Evolutionary conservation across 2,888 invertebrate genomes (phyloP), one percentile per base, ranked within the genome.

Genomic region (Sphaeridia pumilis): DNA sequence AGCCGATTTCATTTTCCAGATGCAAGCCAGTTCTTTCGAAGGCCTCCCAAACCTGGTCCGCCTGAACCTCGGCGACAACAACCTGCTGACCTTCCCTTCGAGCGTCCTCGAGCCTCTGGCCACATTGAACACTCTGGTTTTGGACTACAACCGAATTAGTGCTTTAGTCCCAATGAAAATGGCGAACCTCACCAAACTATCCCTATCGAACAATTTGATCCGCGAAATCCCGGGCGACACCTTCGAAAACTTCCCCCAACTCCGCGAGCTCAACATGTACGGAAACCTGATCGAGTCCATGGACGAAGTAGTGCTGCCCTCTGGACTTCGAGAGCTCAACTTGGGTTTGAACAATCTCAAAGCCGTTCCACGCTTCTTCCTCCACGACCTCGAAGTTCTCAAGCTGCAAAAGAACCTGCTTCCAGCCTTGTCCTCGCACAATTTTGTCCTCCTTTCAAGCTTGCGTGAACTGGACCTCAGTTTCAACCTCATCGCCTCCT

Each of bases 71-170:
- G 81, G 83, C 65, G 90, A 92, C 69, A 90, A 92, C 71, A 88
- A 89, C 60, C 85, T 92, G 50, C 75, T 90, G 0, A 73, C 87
- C 1, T 81, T 90, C 36, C 92, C 90, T 0, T 84, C 86, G 1
- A 81, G 83, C 38, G 87, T 89, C 0, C 72, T 90, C 4, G 83
- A 84, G 5, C 78, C 84, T n/a, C 70, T 90, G 14, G 83, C 86
- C 0, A 38, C 49, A 4, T 80, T 79, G 46, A 72, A 89, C 2
- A 76, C 78, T 2, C 75, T 90, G 1, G 83, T 84, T 67, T 71
- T 90, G 57, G 87, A 88, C 61, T 89, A 82, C 69, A 92, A 92
- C 70, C 76, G 89, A 61, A 84, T 92, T 3, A 87, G 87, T 1
- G 89, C 87, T 1, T 70, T 89, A 41, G 87, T 87, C 0, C 80